Evolutionary conservation across 2,888 invertebrate species (phyloP), one percentile per base, ranked within the genome.

Genomic region (Prenolepis imparis): DNA sequence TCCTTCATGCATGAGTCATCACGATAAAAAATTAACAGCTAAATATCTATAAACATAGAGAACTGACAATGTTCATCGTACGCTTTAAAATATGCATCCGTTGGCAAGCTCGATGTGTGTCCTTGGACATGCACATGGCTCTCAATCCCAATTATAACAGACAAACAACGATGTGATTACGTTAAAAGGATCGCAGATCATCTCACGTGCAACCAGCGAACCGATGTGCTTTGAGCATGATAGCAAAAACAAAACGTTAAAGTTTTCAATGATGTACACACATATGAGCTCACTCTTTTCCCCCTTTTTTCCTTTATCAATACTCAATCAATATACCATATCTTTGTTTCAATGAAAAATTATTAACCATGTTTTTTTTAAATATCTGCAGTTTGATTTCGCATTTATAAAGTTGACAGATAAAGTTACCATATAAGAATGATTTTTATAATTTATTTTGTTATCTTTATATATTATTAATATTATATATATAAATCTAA

Each of bases 31-130:
- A 75, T 75, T 52, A 41, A 75, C 1, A 18, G 12, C 32, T 36
- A 36, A 75, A 52, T 61, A 63, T 63, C 74, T 44, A 18, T 28
- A n/a, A n/a, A 28, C 28, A 41, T 74, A 21, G 48, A 15, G 67
- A 28, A 41, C 36, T 55, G n/a, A 55, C 36, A 36, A 41, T 55
- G 66, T 66, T 24, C 21, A 6, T 18, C 5, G 39, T n/a, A n/a
- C 9, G 66, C 15, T 77, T 67, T 77, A 77, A 77, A 77, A 67
- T 57, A 57, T 67, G 28, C 66, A 77, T 77, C 67, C 57, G 67
- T 77, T 28, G 66, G 28, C 39, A 32, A 28, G 36, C 28, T 15
- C 28, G 28, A 5, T 6, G 24, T 8, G 21, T 5, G 55, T 77
- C 67, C 57, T 77, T 77, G 67, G 11, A 57, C 39, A 12, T 24